Conservation (phyloP, 2,113 vertebrate genomes). For the Pseudorhombus dupliciocellatus region DNA sequence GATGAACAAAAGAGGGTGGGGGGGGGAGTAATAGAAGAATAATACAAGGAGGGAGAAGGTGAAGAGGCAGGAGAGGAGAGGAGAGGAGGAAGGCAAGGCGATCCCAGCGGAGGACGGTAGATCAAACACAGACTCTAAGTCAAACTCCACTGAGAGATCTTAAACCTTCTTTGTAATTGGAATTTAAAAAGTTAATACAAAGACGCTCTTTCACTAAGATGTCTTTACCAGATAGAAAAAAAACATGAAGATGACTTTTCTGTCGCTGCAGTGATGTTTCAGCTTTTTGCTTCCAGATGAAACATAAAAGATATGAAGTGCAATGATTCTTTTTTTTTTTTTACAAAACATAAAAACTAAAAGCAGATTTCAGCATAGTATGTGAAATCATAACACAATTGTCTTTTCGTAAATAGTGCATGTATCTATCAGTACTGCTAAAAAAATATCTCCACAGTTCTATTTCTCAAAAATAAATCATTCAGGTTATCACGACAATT, state of each 20-base stretch:
- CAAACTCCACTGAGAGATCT: constrained; percentile 72
- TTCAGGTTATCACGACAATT: too few species aligned
- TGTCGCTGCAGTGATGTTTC: constrained; percentile 30
- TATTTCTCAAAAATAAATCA: too few species aligned
- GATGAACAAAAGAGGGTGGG: background rate
- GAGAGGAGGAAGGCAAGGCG: constrained; percentile 53
- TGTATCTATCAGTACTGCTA: too few species aligned
- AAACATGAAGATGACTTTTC: constrained; percentile 37
- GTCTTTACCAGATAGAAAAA: constrained; percentile 67
- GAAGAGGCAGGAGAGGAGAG: constrained; percentile 56
- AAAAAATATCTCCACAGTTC: too few species aligned
- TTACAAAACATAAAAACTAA: constrained; percentile 10
- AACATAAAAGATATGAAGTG: constrained; percentile 44
- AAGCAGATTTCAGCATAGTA: background rate
- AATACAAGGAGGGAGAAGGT: constrained; percentile 47
- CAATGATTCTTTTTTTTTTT: background rate
- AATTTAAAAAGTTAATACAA: constrained; percentile 75
- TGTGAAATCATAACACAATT: too few species aligned
- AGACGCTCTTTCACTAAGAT: constrained; percentile 71
- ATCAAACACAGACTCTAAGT: constrained; percentile 75
- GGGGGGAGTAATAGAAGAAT: constrained; percentile 22
- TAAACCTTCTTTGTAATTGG: constrained; percentile 76
- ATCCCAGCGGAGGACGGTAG: constrained; percentile 64
- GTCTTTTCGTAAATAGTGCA: too few species aligned
- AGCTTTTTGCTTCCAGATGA: constrained; percentile 33